Base-by-base conservation (phyloP, 2,888 invertebrate genomes). In the Drepana falcataria region DNA sequence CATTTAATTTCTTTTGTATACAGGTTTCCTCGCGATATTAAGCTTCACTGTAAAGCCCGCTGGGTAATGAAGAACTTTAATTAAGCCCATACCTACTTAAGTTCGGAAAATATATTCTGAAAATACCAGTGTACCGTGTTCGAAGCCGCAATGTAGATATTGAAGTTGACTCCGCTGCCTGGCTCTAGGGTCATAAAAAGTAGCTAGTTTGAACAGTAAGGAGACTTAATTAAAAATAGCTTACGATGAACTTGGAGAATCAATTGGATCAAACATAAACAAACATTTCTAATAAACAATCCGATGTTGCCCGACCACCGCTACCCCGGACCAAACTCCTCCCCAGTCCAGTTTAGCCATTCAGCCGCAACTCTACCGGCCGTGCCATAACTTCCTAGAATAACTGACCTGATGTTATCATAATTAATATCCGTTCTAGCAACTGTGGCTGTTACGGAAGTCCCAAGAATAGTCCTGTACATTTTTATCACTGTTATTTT, bases 391-490 rank as follows among this genome's bases (percentile, higher is more conserved):
- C 69, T 69, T 66, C 65, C 59, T 63, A 68, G 73, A 75, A 69
- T 72, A 69, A 70, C 66, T 70, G 65, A 65, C 74, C 72, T 74
- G 68, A 71, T 71, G 70, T 60, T 69, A 65, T 67, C 60, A 63
- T 68, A 71, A 74, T 69, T 69, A 74, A 71, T 67, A 54, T 61
- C 55, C 60, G 59, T 64, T 65, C 56, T 65, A 61, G 57, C 64
- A 54, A 57, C 37, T 40, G 51, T 40, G 40, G 40, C 51, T 3
- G 35, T 49, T 37, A 21, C 35, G 37, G 49, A 49, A 21, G 5
- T 40, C 37, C 51, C 51, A 33, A 40, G 40, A 41, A 40, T 51
- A 51, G 51, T 51, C 40, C 21, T 51, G 37, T 49, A n/a, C 9
- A 35, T 33, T 49, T 49, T 41, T 40, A 41, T 41, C 5, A 51